Evolutionary conservation across 2,113 vertebrate genomes (phyloP).

Genomic region (Callaeas wilsoni): DNA sequence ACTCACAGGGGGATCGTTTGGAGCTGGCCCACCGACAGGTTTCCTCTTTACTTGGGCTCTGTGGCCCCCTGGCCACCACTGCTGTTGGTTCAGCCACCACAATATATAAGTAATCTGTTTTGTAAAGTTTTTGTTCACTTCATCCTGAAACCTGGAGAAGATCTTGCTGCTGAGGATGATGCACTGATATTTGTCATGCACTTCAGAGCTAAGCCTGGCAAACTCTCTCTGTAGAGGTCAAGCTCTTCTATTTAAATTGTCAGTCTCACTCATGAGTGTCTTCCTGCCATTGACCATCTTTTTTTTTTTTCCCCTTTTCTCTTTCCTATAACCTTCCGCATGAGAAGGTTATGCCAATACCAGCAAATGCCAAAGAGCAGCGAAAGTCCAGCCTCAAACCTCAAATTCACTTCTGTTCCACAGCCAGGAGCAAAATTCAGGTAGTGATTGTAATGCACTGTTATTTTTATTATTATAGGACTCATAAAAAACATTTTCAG

Average conservation of each 20-base stretch:
- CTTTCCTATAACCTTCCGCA: neutral
- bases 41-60: no score
- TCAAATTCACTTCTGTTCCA: neutral
- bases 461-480: neutral
- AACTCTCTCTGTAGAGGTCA: neutral
- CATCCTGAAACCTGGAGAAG: neutral
- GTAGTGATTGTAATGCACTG: neutral
- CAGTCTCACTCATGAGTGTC: neutral
- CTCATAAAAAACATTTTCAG: neutral
- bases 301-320: neutral
- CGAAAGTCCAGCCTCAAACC: neutral
- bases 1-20: no score
- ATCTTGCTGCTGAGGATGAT: neutral
- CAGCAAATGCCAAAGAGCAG: neutral
- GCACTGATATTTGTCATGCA: neutral
- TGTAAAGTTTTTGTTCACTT: neutral
- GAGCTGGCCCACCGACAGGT: no score
- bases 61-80: no score
- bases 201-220: neutral
- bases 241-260: neutral
- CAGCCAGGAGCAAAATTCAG: neutral
- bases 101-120: neutral
- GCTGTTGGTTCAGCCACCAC: no score
- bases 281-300: neutral
- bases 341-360: neutral